Base-by-base conservation (phyloP, 1,140 invertebrate species). In the Zaprionus vittiger region DNA sequence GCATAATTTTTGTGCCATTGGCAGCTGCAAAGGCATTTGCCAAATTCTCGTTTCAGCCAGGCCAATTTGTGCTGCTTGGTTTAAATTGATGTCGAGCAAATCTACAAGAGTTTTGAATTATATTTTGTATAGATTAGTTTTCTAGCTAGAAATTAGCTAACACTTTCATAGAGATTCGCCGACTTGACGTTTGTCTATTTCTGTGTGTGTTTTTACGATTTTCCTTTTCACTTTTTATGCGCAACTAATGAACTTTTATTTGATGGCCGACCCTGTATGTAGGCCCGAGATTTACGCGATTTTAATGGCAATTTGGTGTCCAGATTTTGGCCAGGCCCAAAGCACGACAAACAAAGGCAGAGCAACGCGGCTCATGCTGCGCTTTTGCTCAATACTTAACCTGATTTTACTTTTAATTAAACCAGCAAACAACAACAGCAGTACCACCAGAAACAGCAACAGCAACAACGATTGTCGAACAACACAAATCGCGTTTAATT, bases 381-480 rank as follows among this genome's bases (percentile, higher is more conserved):
- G 84, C 84, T 84, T 89, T 89, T 87, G 83, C 84, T 69, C 62
- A 89, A 79, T 78, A 81, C 68, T 87, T 87, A 87, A 87, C 85
- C 84, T 72, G 78, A 61, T 89, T 87, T 89, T 81, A 81, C 78
- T 77, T 87, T 89, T 89, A 89, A 87, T 87, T 87, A 87, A 87
- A 87, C 47, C 47, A 24, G 22, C 47, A 52, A 52, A 31, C 28
- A 31, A 31, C 47, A 72, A 65, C 44, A 59, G 65, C 60, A 57
- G 28, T 61, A 68, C 26, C 38, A 87, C 4, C 47, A 22, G 11
- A 17, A 49, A 49, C 38, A 44, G 15, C 38, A 59, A 24, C 65
- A 69, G n/a, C 38, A 41, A n/a, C 38, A 41, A 69, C 79, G 74
- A 68, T 65, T 73, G 60, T 60, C 28, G 57, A 70, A 63, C 59